These are phyloP conservation scores for Cephus sareptanus DNA, from an alignment of 2,888 invertebrate species.

Conservation along the genomic window DNA sequence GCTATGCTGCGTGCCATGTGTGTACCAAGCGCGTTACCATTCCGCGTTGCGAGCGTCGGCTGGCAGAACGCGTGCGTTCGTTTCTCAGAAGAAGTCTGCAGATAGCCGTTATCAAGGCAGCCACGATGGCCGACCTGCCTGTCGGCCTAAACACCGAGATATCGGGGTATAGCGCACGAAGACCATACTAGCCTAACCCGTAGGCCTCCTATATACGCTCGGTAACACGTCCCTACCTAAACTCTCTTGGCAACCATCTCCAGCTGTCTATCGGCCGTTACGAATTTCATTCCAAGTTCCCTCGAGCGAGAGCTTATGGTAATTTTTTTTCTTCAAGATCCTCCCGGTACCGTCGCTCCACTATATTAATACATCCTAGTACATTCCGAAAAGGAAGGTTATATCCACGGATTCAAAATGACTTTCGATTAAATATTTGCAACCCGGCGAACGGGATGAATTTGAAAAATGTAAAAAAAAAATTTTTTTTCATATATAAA, in stretches of 20 bases:
- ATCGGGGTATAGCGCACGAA: conserved; percentile 8
- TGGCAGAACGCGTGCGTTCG: not conserved
- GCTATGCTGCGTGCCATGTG: not conserved
- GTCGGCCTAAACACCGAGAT: conserved; percentile 12
- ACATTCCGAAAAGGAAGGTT: not conserved
- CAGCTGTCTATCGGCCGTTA: not conserved
- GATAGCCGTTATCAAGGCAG: conserved; percentile 21
- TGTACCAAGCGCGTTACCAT: not conserved
- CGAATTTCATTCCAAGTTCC: not conserved
- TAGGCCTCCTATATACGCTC: not conserved
- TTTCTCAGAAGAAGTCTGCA: not conserved
- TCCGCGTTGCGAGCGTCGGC: not conserved
- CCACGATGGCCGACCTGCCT: conserved; percentile 21
- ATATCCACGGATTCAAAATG: not conserved
- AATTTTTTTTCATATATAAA: not conserved
- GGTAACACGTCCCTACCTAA: not conserved
- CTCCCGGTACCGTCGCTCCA: not conserved
- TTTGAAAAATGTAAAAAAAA: too few species aligned
- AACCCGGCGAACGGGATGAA: not conserved
- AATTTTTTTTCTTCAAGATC: not conserved
- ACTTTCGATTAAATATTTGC: not conserved
- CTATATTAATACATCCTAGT: not conserved
- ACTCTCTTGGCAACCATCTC: not conserved
- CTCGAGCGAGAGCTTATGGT: not conserved
- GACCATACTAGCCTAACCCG: not conserved